Evolutionary conservation across 2,888 invertebrate species (phyloP).

Genomic region (Tubiluchus corallicola): DNA sequence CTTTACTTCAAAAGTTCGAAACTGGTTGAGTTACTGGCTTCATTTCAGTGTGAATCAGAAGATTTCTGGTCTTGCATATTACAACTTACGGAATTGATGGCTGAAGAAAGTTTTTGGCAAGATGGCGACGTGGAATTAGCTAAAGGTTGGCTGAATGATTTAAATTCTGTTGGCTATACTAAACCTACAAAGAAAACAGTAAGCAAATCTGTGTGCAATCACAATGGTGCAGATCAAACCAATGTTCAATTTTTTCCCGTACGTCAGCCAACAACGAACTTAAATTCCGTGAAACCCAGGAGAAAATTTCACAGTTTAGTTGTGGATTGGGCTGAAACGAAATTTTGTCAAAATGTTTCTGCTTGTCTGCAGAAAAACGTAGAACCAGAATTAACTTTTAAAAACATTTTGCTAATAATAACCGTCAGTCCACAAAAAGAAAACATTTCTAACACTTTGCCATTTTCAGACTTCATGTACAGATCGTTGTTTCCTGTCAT

Average conservation of each 20-base stretch:
- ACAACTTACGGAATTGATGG: background rate
- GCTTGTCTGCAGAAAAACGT: no score
- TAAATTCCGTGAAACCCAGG: background rate
- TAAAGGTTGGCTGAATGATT: background rate
- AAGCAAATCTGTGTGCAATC: background rate
- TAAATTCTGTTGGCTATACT: background rate
- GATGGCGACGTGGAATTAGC: background rate
- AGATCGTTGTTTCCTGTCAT: background rate
- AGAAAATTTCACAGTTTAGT: background rate
- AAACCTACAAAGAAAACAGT: background rate
- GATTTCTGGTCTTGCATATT: background rate
- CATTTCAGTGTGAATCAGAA: background rate
- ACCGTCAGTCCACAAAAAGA: no score
- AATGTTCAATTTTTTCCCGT: background rate
- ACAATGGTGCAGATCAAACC: background rate
- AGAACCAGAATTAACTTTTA: background rate
- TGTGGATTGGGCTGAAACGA: background rate
- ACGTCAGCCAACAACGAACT: background rate
- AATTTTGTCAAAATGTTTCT: background rate
- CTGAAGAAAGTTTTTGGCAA: no score
- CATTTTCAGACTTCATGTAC: background rate
- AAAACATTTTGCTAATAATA: background rate
- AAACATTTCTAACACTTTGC: background rate
- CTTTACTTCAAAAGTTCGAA: constrained; percentile 14
- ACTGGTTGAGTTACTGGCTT: background rate